Evolutionary conservation across 2,888 invertebrate species (phyloP), one percentile per base, ranked within the genome.

Genomic region (Melinopterus prodromus): DNA sequence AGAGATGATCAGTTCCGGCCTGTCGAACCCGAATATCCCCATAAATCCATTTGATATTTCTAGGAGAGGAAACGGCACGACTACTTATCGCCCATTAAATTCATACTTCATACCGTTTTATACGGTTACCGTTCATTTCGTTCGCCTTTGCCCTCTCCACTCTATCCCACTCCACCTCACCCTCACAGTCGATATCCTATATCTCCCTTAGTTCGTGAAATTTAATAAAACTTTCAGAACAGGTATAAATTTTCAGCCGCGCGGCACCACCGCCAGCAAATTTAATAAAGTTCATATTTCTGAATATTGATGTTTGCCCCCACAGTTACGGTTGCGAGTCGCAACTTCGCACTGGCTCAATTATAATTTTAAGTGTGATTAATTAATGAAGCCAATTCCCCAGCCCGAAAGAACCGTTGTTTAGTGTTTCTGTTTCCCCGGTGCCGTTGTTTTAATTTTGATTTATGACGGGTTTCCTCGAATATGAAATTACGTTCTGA

Each of bases 21-120:
- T 85, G 85, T 86, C 86, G 86, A 86, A 86, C 85, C 82, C 84
- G 85, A 85, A 85, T 85, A 85, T 84, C 85, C 74, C 85, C 82
- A 86, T 86, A 87, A 87, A 87, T 87, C 86, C 86, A 85, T 85
- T 86, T 85, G 85, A 85, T 86, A 86, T 87, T 86, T 86, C 85
- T 85, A 83, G 84, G 85, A 85, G 84, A 86, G 86, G 85, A 86
- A 86, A 86, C 84, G 85, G 86, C 86, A 86, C 87, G 86, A 86
- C 86, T 86, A 86, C 86, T 86, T 87, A 86, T 85, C 86, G 85
- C 85, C 84, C 85, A 86, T 86, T 86, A 86, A 86, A 86, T 86
- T 85, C 83, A 83, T 83, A 82, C 82, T 82, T 83, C 82, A 81
- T 82, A 81, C 80, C 79, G 53, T 80, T 80, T 72, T 76, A 71